Conservation (phyloP, 1,140 invertebrate genomes). For the Lordiphosa stackelbergi region DNA sequence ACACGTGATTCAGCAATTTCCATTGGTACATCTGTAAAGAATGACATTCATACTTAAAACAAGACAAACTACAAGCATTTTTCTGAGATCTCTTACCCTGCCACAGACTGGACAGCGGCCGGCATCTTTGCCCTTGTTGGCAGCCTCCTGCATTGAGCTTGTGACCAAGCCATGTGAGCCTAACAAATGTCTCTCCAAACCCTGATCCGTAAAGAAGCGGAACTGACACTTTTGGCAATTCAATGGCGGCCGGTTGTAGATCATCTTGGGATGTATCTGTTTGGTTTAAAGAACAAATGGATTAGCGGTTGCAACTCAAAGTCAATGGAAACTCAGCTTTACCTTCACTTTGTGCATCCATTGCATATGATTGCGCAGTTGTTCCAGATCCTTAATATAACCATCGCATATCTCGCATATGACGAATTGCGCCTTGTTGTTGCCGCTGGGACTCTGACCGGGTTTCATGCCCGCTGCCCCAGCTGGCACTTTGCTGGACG, state of each 20-base stretch:
- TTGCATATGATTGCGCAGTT: slow-evolving; percentile 95
- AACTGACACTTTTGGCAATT: slow-evolving; percentile 98
- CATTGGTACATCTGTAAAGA: slow-evolving; percentile 90
- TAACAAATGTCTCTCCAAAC: slow-evolving; percentile 93
- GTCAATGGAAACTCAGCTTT: slow-evolving; percentile 32
- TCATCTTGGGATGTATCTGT: slow-evolving; percentile 95
- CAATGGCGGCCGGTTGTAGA: slow-evolving; percentile 93
- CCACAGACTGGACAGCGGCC: slow-evolving; percentile 95
- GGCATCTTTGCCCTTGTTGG: slow-evolving; percentile 95
- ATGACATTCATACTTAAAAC: background rate
- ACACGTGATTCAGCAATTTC: slow-evolving; percentile 94
- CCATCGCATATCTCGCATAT: slow-evolving; percentile 97
- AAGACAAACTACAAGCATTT: background rate
- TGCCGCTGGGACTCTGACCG: slow-evolving; percentile 74
- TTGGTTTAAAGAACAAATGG: background rate
- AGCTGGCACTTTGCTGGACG: slow-evolving; percentile 77
- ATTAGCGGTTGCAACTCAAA: background rate
- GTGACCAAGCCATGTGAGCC: slow-evolving; percentile 96
- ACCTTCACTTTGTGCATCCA: slow-evolving; percentile 96
- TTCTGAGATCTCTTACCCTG: slow-evolving; percentile 80
- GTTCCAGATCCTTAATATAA: slow-evolving; percentile 95
- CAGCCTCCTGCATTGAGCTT: slow-evolving; percentile 96
- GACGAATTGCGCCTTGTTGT: slow-evolving; percentile 88
- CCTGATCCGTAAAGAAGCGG: slow-evolving; percentile 85
- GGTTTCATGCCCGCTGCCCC: slow-evolving; percentile 78